Base-by-base conservation (phyloP, 2,888 invertebrate genomes). In the Folsomia manolachei region DNA sequence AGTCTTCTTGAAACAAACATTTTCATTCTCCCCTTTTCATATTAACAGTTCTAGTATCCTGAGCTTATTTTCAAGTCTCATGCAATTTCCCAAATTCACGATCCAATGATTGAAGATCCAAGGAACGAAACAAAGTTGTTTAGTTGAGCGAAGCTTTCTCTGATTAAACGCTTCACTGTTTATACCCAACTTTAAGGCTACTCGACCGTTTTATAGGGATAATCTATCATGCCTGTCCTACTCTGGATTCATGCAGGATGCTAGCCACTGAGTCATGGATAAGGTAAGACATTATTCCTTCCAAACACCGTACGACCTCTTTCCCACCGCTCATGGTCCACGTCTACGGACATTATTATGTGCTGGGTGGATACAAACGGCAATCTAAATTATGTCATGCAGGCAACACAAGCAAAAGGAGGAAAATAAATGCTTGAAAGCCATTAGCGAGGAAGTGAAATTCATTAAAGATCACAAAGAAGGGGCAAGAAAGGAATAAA, bases 131-230 rank as follows among this genome's bases (percentile, higher is more conserved):
- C 4, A 9, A 39, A 39, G 39, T 39, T 39, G 39, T 14, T 39
- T 39, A 39, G 39, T 39, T 39, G 52, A 27, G 21, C 51, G 23
- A 39, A 66, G 39, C 51, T 52, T 23, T 52, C 52, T 52, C 14
- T 52, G 24, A 66, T 27, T 4, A 52, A 66, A 52, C n/a, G 27
- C n/a, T 64, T 64, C 9, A 27, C 66, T 52, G 52, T 66, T 66
- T 66, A 21, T 51, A 9, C 19, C 7, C 21, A 19, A 66, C 23
- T 56, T 24, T 67, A 24, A 62, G 27, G 21, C 26, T 26, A 56
- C 56, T 67, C 25, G 27, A 56, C 67, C 67, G 27, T 67, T 67
- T 67, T 60, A 67, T 56, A 25, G 67, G 1, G 24, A 56, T 56
- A 56, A 67, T 67, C 67, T 19, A 56, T 56, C 56, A 56, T 7